Base-by-base conservation (phyloP, 1,140 invertebrate species). In the Hypothenemus hampei region DNA sequence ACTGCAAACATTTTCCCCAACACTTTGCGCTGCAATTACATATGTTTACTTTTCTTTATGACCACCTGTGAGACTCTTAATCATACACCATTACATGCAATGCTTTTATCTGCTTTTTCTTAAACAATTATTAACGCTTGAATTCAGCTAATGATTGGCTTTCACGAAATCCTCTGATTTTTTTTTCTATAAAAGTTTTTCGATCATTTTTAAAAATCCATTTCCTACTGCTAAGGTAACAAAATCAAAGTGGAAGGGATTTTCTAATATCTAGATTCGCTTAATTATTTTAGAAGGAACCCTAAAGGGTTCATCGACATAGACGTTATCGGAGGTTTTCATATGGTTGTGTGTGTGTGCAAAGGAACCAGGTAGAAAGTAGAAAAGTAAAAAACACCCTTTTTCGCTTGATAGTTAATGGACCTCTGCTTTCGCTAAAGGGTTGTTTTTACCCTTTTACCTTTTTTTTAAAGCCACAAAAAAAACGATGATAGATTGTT, bases 371-470 rank as follows among this genome's bases (percentile, higher is more conserved):
- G 51, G 51, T 54, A 54, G 43, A 54, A 20, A 39, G n/a, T 11
- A 7, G 19, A 15, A 23, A 10, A 11, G 8, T 6, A 31, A 35
- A 21, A 40, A 43, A 24, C 21, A 46, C 36, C 48, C 48, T 50
- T 50, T n/a, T 50, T 50, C 37, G 24, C 48, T 50, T 40, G 48
- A 40, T 52, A 43, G 50, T 43, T 52, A 52, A 44, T 53, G 21
- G 40, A 40, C 20, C 50, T 53, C 24, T 44, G 41, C 40, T 53
- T 22, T 44, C 21, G 50, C 50, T 22, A 56, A 56, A 56, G 44
- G 53, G 53, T 56, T 56, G 53, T 56, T 56, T 56, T 56, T 26
- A 56, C 53, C 53, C 53, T 56, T 56, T 56, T 56, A 13, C 19
- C 43, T 41, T 46, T 41, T 48, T 56, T 56, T 1, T 31, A 20